Conservation (phyloP, 1,140 invertebrate species). For the Protaetia brevitarsis region DNA sequence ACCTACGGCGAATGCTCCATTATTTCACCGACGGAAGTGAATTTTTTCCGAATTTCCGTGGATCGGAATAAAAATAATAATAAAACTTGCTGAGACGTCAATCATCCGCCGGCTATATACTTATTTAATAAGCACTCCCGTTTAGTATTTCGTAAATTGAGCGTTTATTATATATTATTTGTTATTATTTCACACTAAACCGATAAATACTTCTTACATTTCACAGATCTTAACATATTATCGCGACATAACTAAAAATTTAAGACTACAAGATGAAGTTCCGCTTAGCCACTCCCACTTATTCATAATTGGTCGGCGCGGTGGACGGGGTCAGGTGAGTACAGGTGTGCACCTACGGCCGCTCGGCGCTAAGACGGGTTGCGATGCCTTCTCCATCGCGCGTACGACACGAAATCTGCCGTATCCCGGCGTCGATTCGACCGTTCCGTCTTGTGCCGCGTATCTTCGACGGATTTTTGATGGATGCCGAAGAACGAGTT, state of each 20-base stretch:
- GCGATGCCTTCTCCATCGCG: background rate
- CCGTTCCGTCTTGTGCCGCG: no score
- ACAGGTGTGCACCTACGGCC: background rate
- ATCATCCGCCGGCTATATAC: slow-evolving; percentile 36
- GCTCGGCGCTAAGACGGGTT: background rate
- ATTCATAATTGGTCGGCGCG: slow-evolving; percentile 31
- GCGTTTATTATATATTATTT: slow-evolving; percentile 46
- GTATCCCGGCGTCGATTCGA: no score
- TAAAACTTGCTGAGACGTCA: no score
- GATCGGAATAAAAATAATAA: no score
- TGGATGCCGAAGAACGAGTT: no score
- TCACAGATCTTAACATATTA: slow-evolving; percentile 44
- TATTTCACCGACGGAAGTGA: no score
- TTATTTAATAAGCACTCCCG: slow-evolving; percentile 42
- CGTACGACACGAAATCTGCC: no score
- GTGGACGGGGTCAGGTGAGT: background rate
- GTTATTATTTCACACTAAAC: slow-evolving; percentile 47
- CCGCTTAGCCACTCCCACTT: slow-evolving; percentile 32
- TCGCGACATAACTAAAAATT: slow-evolving; percentile 39
- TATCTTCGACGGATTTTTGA: no score
- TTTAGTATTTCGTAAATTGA: slow-evolving; percentile 44
- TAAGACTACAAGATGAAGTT: slow-evolving; percentile 35
- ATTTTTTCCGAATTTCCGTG: no score
- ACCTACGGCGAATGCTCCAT: no score
- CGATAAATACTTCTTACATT: slow-evolving; percentile 45